A percentile compares a stretch with the other conserved stretches of the same genome.
Evolutionary conservation across 2,888 invertebrate genomes (phyloP).

Genomic region (Ernsta delagoae): DNA sequence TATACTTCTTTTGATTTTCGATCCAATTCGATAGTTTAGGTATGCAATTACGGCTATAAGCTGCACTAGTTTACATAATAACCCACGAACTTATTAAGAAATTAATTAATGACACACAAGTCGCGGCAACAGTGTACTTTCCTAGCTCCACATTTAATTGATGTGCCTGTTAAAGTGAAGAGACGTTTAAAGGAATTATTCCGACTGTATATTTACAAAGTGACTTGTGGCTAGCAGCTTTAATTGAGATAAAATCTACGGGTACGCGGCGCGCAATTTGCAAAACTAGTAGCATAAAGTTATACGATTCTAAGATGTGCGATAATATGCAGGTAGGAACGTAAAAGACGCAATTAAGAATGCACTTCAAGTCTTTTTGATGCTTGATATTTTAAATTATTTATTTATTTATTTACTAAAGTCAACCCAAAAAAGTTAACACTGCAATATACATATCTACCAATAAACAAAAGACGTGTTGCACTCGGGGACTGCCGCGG

Average conservation of each 20-base stretch:
- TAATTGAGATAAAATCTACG: conserved; percentile 38
- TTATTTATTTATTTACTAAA: too few relatives aligned
- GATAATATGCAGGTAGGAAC: conserved; percentile 16
- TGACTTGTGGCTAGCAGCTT: conserved; percentile 30
- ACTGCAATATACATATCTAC: too few relatives aligned
- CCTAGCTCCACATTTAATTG: not conserved
- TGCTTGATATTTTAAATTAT: too few relatives aligned
- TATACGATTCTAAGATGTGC: conserved; percentile 17
- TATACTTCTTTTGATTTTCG: too few relatives aligned
- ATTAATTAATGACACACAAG: not conserved
- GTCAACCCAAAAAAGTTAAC: too few relatives aligned
- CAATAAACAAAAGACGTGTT: too few relatives aligned
- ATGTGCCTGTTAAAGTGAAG: not conserved
- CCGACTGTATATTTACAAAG: conserved; percentile 33
- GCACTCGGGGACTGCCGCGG: too few relatives aligned
- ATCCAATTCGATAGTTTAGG: too few relatives aligned
- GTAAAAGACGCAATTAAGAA: not conserved
- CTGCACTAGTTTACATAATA: not conserved
- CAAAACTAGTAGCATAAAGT: conserved; percentile 31
- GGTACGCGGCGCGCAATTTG: conserved; percentile 30
- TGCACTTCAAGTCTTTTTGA: not conserved
- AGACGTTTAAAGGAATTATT: conserved; percentile 30
- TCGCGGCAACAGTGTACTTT: not conserved
- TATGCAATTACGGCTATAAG: too few relatives aligned
- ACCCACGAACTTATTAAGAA: not conserved